Evolutionary conservation across 2,888 invertebrate species (phyloP).

Genomic region (Marasmarcha lunaedactyla): DNA sequence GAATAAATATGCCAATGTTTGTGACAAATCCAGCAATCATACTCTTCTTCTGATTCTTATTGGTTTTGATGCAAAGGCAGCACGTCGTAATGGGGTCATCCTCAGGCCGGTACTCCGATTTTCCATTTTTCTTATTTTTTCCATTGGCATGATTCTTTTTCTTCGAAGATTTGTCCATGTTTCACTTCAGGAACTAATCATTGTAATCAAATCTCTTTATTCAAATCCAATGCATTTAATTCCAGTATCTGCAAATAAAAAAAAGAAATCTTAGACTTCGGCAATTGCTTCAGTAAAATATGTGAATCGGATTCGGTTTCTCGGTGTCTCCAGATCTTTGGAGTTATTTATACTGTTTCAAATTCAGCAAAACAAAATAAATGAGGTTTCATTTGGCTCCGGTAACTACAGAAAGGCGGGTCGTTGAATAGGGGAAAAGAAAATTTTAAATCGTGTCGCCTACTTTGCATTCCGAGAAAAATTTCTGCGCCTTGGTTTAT

Average conservation of each 20-base stretch:
- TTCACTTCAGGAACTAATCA: conserved; percentile 20
- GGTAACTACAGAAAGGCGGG: conserved; percentile 40
- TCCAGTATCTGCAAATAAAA: conserved; percentile 28
- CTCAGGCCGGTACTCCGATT: conserved; percentile 37
- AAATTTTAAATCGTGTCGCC: conserved; percentile 19
- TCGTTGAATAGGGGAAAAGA: conserved; percentile 26
- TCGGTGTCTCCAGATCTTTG: neutral
- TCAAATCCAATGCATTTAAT: neutral
- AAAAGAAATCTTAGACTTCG: conserved; percentile 13
- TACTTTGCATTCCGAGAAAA: conserved; percentile 17
- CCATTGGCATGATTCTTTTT: conserved; percentile 57
- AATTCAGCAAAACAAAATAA: conserved; percentile 25
- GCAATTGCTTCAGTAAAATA: conserved; percentile 14
- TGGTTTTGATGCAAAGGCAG: conserved; percentile 61
- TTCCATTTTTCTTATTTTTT: conserved; percentile 56
- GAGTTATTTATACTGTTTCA: conserved; percentile 21
- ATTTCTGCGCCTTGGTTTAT: neutral
- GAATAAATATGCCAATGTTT: conserved; percentile 84
- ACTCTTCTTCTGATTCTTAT: conserved; percentile 57
- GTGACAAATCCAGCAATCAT: conserved; percentile 77
- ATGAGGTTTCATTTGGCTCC: conserved; percentile 24
- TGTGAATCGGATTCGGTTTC: neutral
- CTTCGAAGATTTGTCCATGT: conserved; percentile 54
- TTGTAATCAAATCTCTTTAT: neutral
- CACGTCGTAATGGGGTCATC: conserved; percentile 56